phyloP scores from a whole-genome alignment of 1,140 invertebrate species.

The Solenopsis invicta region DNA sequence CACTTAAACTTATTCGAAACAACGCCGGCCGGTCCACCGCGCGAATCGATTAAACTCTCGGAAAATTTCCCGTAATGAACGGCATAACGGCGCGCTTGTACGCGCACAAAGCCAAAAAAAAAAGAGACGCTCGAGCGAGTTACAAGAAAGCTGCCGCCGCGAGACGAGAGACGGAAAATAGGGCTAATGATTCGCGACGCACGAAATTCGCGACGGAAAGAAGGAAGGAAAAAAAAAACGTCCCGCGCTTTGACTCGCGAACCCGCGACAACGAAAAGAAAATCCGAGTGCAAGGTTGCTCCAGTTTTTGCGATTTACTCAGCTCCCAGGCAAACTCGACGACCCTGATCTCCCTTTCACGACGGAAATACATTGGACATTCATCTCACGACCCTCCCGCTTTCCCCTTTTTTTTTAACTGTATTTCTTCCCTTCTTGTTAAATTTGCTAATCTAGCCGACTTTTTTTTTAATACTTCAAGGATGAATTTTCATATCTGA shows the following conservation, averaged over 20 bases:
- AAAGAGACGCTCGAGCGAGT: conserved; percentile 5
- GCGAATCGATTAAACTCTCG: conserved; percentile 31
- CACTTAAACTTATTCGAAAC: conserved; percentile 57
- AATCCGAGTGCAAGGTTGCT: conserved; percentile 46
- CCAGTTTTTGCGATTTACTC: conserved; percentile 60
- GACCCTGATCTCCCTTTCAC: conserved; percentile 62
- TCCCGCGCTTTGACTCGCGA: not conserved
- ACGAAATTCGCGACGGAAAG: conserved; percentile 9
- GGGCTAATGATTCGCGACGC: conserved; percentile 51
- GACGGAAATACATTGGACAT: conserved; percentile 53
- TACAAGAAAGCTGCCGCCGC: conserved; percentile 17
- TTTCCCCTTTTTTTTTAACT: not conserved
- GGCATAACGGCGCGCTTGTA: not conserved
- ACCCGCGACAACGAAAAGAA: conserved; percentile 10
- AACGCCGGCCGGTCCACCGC: conserved; percentile 6
- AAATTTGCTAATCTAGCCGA: conserved; percentile 50
- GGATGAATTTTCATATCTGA: not conserved
- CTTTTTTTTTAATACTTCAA: conserved; percentile 1
- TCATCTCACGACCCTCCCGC: conserved; percentile 38
- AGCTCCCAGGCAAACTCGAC: conserved; percentile 52
- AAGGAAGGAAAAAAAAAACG: not conserved
- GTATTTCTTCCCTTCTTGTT: not conserved
- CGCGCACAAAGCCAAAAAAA: conserved; percentile 39
- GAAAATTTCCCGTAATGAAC: conserved; percentile 44
- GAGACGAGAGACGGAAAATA: conserved; percentile 6